Evolutionary conservation across 2,888 invertebrate genomes (phyloP).

Genomic region (Caenorhabditis auriculariae): DNA sequence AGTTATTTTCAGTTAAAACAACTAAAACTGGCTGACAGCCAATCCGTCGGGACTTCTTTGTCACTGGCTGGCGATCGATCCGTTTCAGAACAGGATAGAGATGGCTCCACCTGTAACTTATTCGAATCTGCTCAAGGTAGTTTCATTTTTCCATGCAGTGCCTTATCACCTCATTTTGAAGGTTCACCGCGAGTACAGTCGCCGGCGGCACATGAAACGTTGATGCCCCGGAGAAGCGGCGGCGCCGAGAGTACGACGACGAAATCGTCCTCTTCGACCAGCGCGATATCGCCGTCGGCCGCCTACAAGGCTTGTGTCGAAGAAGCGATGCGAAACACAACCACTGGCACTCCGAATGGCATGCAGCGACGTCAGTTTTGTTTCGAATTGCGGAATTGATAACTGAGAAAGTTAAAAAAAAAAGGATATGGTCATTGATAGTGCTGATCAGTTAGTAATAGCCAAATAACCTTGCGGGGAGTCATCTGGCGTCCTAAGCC

Average conservation of each 20-base stretch:
- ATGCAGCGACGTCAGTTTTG: too few relatives aligned
- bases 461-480: too few relatives aligned
- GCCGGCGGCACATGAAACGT: background rate
- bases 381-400: too few relatives aligned
- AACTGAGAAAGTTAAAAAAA: too few relatives aligned
- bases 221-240: slow-evolving; percentile 7
- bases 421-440: too few relatives aligned
- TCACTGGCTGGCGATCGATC: slow-evolving; percentile 28
- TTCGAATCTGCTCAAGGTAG: slow-evolving; percentile 32
- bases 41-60: slow-evolving; percentile 48
- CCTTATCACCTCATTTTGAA: background rate
- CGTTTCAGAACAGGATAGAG: slow-evolving; percentile 2
- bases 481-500: too few relatives aligned
- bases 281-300: too few relatives aligned
- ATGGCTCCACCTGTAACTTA: slow-evolving; percentile 41
- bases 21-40: slow-evolving; percentile 32
- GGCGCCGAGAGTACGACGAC: slow-evolving; percentile 1
- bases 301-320: slow-evolving; percentile 45
- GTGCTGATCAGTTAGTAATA: too few relatives aligned
- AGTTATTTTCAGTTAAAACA: slow-evolving; percentile 51
- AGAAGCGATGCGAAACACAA: slow-evolving; percentile 32
- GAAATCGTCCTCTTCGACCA: too few relatives aligned
- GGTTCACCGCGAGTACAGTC: slow-evolving; percentile 13
- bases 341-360: background rate
- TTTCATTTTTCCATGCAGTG: too few relatives aligned